Evolutionary conservation across 2,888 invertebrate genomes (phyloP).

Genomic region (Doris montereyensis): DNA sequence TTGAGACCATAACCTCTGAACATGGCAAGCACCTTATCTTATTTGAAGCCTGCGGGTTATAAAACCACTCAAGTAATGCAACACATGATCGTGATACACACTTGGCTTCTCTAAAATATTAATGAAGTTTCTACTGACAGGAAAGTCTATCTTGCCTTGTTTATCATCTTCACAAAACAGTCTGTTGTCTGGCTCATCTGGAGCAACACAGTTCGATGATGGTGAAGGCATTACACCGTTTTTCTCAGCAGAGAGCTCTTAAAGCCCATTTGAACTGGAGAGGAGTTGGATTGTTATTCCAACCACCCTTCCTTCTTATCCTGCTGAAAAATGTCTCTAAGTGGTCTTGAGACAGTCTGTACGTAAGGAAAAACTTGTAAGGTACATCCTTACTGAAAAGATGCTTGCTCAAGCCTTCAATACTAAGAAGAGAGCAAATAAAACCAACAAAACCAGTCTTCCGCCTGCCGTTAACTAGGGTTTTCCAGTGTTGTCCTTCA

Average conservation of each 20-base stretch:
- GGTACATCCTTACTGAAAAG: not conserved
- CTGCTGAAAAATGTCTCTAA: not conserved
- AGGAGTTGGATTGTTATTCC: not conserved
- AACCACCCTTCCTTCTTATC: not conserved
- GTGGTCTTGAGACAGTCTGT: slow-evolving; percentile 14
- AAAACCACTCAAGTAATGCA: not conserved
- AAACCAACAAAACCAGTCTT: slow-evolving; percentile 1
- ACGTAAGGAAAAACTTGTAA: not conserved
- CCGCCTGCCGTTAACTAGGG: not conserved
- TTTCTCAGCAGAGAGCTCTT: not conserved
- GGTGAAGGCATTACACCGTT: not conserved
- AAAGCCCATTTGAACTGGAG: not conserved
- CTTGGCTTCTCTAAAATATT: not conserved
- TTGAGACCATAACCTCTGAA: not conserved
- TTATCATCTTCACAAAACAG: not conserved
- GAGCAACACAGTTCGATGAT: not conserved
- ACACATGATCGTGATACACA: not conserved
- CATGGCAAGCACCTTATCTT: not conserved
- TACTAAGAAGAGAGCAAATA: not conserved
- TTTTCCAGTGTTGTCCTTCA: not conserved
- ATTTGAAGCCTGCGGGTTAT: not conserved
- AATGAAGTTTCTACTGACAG: not conserved
- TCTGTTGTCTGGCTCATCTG: not conserved
- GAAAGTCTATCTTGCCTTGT: not conserved
- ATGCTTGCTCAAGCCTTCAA: not conserved